Percentiles rank a stretch among this genome's conserved stretches.
These are phyloP conservation scores for Brachionus manjavacas DNA, from an alignment of 1,140 invertebrate genomes.

Conservation along the genomic window DNA sequence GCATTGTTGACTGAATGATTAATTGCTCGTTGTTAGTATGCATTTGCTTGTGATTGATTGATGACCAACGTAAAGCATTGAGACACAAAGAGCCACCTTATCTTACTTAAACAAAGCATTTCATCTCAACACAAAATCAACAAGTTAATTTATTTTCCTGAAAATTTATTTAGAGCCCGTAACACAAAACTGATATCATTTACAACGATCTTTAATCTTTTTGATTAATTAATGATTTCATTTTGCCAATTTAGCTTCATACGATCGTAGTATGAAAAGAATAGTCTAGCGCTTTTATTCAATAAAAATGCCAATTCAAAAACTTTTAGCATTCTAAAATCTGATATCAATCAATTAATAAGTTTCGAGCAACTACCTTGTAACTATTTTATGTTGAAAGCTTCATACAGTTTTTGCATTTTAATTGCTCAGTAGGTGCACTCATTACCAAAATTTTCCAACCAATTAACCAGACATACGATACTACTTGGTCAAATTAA, in stretches of 20 bases:
- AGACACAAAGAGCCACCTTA: neutral
- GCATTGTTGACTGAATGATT: too few species aligned
- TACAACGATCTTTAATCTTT: neutral
- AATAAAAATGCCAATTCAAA: constrained; percentile 16
- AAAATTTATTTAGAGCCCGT: neutral
- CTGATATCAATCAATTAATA: constrained; percentile 20
- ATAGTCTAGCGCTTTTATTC: neutral
- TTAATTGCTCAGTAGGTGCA: constrained; percentile 6
- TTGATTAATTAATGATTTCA: constrained; percentile 27
- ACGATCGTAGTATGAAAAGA: neutral
- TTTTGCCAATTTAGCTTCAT: neutral
- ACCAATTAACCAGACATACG: neutral
- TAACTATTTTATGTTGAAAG: neutral
- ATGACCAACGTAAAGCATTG: neutral
- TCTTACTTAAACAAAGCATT: neutral
- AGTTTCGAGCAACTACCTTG: constrained; percentile 6
- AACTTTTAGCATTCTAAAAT: constrained; percentile 16
- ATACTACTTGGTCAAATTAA: neutral
- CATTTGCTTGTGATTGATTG: neutral
- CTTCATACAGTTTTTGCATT: neutral
- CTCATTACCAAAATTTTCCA: neutral
- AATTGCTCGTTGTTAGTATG: neutral
- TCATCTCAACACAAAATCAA: neutral
- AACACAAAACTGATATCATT: neutral
- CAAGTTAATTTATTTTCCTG: neutral